Evolutionary conservation across 1,140 invertebrate species (phyloP), one percentile per base, ranked within the genome.

Genomic region (Acromyrmex charruanus): DNA sequence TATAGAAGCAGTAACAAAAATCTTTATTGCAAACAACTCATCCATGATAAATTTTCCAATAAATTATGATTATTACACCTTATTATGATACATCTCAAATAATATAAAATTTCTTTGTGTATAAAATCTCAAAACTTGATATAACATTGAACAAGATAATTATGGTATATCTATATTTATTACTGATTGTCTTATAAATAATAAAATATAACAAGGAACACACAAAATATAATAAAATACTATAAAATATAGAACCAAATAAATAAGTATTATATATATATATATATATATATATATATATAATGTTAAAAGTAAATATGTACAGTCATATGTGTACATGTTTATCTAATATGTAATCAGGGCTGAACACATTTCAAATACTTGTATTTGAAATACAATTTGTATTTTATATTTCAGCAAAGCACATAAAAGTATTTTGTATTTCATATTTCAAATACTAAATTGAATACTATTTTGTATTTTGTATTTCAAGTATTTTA

Each of bases 1-100:
- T 93, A 91, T 68, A 93, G 89, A 90, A 86, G 74, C 71, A 90
- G 86, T 85, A 85, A 88, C 28, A 87, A 59, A 84, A 88, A 59
- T 65, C 18, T 88, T 88, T 63, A 81, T 82, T 86, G 31, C 72
- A 55, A 90, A 89, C 84, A 31, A 31, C 59, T 85, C 58, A 74
- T 12, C 53, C 25, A 2, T 35, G 66, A 55, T 79, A 28, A 51
- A 58, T 84, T 10, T 86, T 53, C 18, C 51, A 18, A 44, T 44
- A 0, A 63, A 18, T n/a, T 25, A 77, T 39, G 21, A 53, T 28
- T 59, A 55, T 65, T 1, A 16, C 0, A 12, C 35, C 31, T 35
- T 35, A 18, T 79, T 10, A n/a, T 14, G 31, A 28, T 6, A 66
- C 3, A 58, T 84, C 18, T 53, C 10, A 16, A 25, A 59, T 21